Percentiles rank a stretch among this genome's conserved stretches.
Evolutionary conservation across 2,113 vertebrate species (phyloP).

Genomic region (Oenanthe melanoleuca): DNA sequence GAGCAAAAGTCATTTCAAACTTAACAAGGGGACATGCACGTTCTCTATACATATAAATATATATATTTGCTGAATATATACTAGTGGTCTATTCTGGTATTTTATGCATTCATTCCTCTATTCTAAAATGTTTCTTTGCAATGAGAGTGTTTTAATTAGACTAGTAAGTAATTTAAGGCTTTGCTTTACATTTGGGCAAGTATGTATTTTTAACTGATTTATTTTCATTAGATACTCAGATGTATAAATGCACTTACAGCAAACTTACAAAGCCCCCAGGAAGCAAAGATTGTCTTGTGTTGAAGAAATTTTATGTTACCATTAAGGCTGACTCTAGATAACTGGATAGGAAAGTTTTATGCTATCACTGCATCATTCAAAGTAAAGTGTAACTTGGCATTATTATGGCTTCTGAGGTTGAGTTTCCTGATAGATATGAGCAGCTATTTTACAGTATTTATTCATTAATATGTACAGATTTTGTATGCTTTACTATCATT

Average conservation of each 20-base stretch:
- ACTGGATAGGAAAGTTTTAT: constrained; percentile 18
- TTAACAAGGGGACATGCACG: background rate
- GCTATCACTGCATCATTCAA: background rate
- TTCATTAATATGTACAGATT: background rate
- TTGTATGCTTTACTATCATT: background rate
- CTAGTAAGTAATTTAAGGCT: background rate
- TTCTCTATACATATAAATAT: background rate
- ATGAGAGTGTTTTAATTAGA: background rate
- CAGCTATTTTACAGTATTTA: background rate
- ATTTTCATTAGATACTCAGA: background rate
- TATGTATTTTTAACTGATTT: background rate
- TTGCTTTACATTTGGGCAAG: background rate
- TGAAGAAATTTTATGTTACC: constrained; percentile 19
- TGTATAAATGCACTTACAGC: constrained; percentile 10
- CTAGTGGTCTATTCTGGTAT: background rate
- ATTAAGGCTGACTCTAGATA: constrained; percentile 17
- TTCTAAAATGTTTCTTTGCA: background rate
- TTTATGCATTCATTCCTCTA: background rate
- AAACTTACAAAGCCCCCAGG: background rate
- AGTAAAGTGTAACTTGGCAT: background rate
- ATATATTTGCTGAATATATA: background rate
- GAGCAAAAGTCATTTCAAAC: background rate
- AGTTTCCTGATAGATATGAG: background rate
- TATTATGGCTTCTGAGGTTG: background rate
- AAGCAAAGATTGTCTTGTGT: background rate